Conservation (phyloP, 2,113 vertebrate species). For the Nannobrachium achirus region DNA sequence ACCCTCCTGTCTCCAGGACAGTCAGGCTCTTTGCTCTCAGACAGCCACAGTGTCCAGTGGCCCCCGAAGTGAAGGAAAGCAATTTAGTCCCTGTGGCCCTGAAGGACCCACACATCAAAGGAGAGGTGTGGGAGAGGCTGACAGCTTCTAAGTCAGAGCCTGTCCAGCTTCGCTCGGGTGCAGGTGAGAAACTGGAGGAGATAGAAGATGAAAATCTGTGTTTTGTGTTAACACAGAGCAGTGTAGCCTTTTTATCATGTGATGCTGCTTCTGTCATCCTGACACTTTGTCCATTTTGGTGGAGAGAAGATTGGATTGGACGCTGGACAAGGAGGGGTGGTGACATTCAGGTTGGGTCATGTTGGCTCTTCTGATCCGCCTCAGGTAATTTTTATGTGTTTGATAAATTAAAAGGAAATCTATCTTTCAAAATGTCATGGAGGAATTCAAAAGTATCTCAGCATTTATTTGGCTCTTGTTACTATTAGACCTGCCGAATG, state of each 20-base stretch:
- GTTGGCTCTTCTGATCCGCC: too few species aligned
- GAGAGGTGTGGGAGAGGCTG: neutral
- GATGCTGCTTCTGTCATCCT: neutral
- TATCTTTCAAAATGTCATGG: too few species aligned
- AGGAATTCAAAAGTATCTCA: too few species aligned
- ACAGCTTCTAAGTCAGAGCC: slow-evolving; percentile 17
- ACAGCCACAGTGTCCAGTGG: slow-evolving; percentile 42
- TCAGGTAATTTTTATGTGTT: too few species aligned
- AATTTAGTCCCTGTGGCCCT: slow-evolving; percentile 58
- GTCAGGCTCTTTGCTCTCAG: slow-evolving; percentile 48
- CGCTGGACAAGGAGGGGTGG: neutral
- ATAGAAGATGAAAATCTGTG: neutral
- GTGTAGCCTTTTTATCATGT: too few species aligned
- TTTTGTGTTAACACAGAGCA: neutral
- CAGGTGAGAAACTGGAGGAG: slow-evolving; percentile 29
- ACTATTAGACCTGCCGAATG: too few species aligned
- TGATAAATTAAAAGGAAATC: too few species aligned
- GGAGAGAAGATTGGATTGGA: slow-evolving; percentile 1
- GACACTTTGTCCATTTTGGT: too few species aligned
- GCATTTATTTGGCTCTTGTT: too few species aligned
- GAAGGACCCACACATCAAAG: slow-evolving; percentile 58
- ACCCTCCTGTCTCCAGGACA: slow-evolving; percentile 36
- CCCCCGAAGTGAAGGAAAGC: slow-evolving; percentile 59
- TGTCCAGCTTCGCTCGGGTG: slow-evolving; percentile 31
- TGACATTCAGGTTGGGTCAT: neutral